These are phyloP conservation scores for Ptychoptera albimana DNA, from an alignment of 2,888 invertebrate species.

Conservation along the genomic window DNA sequence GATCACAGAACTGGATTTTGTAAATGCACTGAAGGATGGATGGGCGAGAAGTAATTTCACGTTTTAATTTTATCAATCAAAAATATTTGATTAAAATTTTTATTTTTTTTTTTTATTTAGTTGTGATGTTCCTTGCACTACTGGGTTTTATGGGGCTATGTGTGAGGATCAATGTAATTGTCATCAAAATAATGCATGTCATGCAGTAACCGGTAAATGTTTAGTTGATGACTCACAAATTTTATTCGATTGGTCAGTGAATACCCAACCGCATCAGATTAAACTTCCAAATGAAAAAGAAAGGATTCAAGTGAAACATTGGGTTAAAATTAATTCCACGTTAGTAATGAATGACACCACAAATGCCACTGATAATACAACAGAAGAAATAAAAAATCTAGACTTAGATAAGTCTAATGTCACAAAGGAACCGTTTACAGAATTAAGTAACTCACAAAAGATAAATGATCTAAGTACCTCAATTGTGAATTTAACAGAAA, in stretches of 20 bases:
- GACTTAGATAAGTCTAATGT: too few relatives aligned
- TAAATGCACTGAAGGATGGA: slow-evolving; percentile 49
- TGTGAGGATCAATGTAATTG: slow-evolving; percentile 26
- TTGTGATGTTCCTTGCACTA: slow-evolving; percentile 25
- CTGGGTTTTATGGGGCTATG: slow-evolving; percentile 25
- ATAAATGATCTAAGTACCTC: slow-evolving; percentile 15
- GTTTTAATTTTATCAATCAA: slow-evolving; percentile 19
- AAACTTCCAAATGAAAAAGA: not conserved
- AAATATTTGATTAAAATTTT: not conserved
- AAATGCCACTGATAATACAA: too few relatives aligned
- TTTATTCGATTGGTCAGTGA: not conserved
- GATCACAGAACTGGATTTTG: slow-evolving; percentile 47
- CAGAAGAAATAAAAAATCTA: too few relatives aligned
- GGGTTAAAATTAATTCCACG: slow-evolving; percentile 13
- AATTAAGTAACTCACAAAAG: not conserved
- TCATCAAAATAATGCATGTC: slow-evolving; percentile 13
- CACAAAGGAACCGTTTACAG: not conserved
- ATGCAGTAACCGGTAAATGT: slow-evolving; percentile 15
- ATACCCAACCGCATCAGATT: not conserved
- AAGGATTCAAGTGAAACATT: slow-evolving; percentile 5
- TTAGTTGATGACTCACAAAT: slow-evolving; percentile 8
- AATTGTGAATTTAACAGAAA: slow-evolving; percentile 25
- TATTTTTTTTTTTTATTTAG: slow-evolving; percentile 14
- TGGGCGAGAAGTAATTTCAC: slow-evolving; percentile 53
- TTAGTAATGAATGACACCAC: slow-evolving; percentile 24